These are phyloP conservation scores for Cryptus armator DNA, from an alignment of 2,888 invertebrate species.

Conservation along the genomic window DNA sequence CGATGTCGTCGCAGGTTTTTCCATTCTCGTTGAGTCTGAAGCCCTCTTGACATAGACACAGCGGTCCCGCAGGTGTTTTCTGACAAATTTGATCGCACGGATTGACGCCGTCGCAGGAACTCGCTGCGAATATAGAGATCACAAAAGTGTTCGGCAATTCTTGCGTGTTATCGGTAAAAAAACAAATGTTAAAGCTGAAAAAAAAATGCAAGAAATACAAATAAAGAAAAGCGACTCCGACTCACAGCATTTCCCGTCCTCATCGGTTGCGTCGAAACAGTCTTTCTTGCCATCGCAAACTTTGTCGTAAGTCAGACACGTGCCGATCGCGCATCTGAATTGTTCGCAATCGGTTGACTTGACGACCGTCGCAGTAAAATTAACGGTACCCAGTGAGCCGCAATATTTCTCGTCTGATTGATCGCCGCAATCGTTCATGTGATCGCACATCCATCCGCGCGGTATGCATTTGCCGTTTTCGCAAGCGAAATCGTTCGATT, in stretches of 20 bases:
- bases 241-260: slow-evolving; percentile 88
- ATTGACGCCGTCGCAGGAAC: slow-evolving; percentile 84
- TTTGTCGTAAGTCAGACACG: slow-evolving; percentile 88
- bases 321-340: slow-evolving; percentile 87
- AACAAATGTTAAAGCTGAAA: slow-evolving; percentile 27
- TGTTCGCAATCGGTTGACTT: slow-evolving; percentile 81
- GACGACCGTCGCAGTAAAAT: slow-evolving; percentile 22
- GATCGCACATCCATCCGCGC: slow-evolving; percentile 87
- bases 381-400: slow-evolving; percentile 31
- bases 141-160: neutral
- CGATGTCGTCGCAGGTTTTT: slow-evolving; percentile 88
- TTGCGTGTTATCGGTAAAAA: neutral
- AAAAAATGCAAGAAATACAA: neutral
- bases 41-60: slow-evolving; percentile 89
- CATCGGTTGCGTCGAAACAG: slow-evolving; percentile 91
- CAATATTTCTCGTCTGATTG: slow-evolving; percentile 89
- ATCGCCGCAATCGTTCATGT: slow-evolving; percentile 89
- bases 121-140: slow-evolving; percentile 77
- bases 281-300: slow-evolving; percentile 89
- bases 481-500: slow-evolving; percentile 86
- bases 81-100: slow-evolving; percentile 88
- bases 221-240: neutral
- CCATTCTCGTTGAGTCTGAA: slow-evolving; percentile 86
- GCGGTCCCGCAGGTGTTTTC: slow-evolving; percentile 89
- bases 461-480: slow-evolving; percentile 88